These are phyloP conservation scores for Contarinia nasturtii DNA, from an alignment of 1,140 invertebrate genomes.

Conservation along the genomic window DNA sequence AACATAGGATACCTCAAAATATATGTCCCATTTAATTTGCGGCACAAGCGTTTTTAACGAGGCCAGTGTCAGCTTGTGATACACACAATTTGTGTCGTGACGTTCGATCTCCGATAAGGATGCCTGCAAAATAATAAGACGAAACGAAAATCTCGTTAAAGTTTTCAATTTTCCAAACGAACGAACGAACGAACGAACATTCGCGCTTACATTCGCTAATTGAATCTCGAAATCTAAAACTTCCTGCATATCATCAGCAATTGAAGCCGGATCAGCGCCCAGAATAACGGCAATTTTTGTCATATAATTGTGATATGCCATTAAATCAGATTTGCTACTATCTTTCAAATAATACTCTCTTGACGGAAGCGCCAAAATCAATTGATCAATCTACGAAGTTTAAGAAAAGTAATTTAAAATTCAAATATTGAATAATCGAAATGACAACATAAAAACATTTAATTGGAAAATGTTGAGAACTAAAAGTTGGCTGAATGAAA, in stretches of 20 bases:
- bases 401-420: background rate
- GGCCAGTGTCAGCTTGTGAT: conserved; percentile 44
- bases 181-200: too few species aligned
- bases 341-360: conserved; percentile 62
- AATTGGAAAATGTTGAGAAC: too few species aligned
- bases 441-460: background rate
- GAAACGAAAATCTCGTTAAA: too few species aligned
- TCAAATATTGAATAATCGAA: background rate
- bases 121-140: conserved; percentile 26
- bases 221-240: conserved; percentile 58
- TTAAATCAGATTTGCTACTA: conserved; percentile 41
- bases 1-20: conserved; percentile 38
- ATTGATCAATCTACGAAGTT: conserved; percentile 61
- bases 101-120: conserved; percentile 60
- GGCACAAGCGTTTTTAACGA: conserved; percentile 47
- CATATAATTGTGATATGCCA: conserved; percentile 63
- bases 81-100: conserved; percentile 62
- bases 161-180: too few species aligned
- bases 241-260: conserved; percentile 38
- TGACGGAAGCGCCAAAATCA: conserved; percentile 56
- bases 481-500: too few species aligned
- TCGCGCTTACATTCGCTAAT: conserved; percentile 47
- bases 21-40: conserved; percentile 58
- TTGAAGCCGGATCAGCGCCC: conserved; percentile 43
- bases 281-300: conserved; percentile 51